Evolutionary conservation across 2,888 invertebrate species (phyloP), one percentile per base, ranked within the genome.

Genomic region (Dasypolia templi): DNA sequence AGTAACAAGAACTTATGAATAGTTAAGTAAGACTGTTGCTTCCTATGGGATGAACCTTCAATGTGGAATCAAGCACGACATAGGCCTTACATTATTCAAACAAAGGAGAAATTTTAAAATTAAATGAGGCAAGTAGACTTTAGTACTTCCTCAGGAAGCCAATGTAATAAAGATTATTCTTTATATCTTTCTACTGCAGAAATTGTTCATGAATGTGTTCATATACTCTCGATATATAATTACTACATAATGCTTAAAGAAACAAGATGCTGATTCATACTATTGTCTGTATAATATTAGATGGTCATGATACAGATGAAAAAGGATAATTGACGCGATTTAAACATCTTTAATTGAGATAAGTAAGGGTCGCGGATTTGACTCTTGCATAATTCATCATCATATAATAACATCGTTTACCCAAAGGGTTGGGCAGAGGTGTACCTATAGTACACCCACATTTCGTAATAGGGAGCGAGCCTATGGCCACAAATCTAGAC

Each of bases 1-100:
- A 61, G 22, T 80, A 62, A 83, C 84, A 61, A 80, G 84, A 83
- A 81, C 80, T 83, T 62, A 80, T 80, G 67, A 80, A 80, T 83
- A 80, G 35, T 67, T 62, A 79, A 72, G 56, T 53, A 44, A 65
- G 55, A 49, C 22, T 53, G 26, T 17, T 68, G 69, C 68, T 83
- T 69, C 68, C 74, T 73, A 73, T 49, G 44, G 46, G 56, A 83
- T 78, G 39, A 78, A 59, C 58, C 29, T 79, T 44, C 72, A 62
- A 72, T 72, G 66, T 66, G 77, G 55, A 63, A 80, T 78, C 78
- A 80, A 51, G n/a, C 62, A 55, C 32, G 26, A 14, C 32, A 32
- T 53, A 56, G 49, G 64, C 42, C 11, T 53, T 83, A 46, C 76
- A 81, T 70, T 75, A 81, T 84, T 81, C 76, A 82, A n/a, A 76